These are phyloP conservation scores for Orgyia antiqua DNA, from an alignment of 2,888 invertebrate genomes.

Conservation along the genomic window DNA sequence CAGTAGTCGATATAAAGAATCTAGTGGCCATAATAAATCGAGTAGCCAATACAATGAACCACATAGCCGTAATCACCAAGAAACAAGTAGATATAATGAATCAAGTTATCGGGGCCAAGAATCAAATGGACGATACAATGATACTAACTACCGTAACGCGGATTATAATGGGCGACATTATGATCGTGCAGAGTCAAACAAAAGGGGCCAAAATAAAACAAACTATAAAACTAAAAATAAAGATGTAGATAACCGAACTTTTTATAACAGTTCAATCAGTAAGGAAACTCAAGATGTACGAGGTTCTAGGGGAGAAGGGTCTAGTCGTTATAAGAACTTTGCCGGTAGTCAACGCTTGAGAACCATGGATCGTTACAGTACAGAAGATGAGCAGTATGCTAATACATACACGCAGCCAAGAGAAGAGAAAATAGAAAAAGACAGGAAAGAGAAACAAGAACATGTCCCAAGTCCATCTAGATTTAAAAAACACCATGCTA, in stretches of 20 bases:
- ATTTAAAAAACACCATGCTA: slow-evolving; percentile 36
- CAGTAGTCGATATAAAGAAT: slow-evolving; percentile 23
- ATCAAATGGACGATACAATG: slow-evolving; percentile 20
- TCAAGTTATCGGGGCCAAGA: slow-evolving; percentile 14
- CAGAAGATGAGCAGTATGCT: slow-evolving; percentile 67
- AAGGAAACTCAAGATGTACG: slow-evolving; percentile 57
- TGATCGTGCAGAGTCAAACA: slow-evolving; percentile 28
- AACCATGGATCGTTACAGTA: slow-evolving; percentile 40
- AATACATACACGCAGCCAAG: slow-evolving; percentile 47
- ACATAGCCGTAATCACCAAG: slow-evolving; percentile 15
- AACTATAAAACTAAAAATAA: slow-evolving; percentile 52
- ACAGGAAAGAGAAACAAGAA: slow-evolving; percentile 27
- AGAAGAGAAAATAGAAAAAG: slow-evolving; percentile 40
- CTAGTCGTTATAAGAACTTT: slow-evolving; percentile 47
- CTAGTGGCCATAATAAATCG: slow-evolving; percentile 25
- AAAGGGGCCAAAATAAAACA: slow-evolving; percentile 46
- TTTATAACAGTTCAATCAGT: slow-evolving; percentile 59
- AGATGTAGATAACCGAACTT: slow-evolving; percentile 56
- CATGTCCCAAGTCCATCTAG: slow-evolving; percentile 44
- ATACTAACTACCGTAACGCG: slow-evolving; percentile 14
- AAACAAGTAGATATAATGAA: slow-evolving; percentile 24
- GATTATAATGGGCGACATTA: slow-evolving; percentile 13
- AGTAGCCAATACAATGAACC: slow-evolving; percentile 11
- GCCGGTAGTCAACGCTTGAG: slow-evolving; percentile 53
- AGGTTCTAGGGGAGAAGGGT: slow-evolving; percentile 46